Base-by-base conservation (phyloP, 2,888 invertebrate species). In the Epinotia brunnichana region DNA sequence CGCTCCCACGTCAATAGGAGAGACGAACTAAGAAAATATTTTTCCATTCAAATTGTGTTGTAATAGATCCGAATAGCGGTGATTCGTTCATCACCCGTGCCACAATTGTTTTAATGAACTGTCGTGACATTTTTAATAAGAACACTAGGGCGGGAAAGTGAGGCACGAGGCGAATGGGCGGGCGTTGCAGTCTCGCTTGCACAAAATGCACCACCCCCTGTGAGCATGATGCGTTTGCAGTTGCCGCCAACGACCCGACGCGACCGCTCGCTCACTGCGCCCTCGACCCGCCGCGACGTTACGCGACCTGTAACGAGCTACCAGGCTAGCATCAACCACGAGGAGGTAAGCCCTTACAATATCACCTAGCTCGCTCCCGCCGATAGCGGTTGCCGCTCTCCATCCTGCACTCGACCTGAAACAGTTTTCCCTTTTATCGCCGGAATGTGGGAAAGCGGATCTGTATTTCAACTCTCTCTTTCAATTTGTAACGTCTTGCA, bases 131-230 rank as follows among this genome's bases (percentile, higher is more conserved):
- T 71, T 60, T 67, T 82, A 85, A 80, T 78, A 81, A 80, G 84
- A 87, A 84, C 85, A 87, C 83, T 89, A 91, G 91, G 92, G 93
- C 92, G 92, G 90, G 90, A 92, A 92, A 90, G 92, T 90, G 91
- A 92, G 90, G 89, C 89, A 90, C 87, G 85, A 88, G 88, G 89
- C 86, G 84, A 89, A 89, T 90, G 92, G 93, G 93, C 90, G 91
- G 89, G 85, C 78, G 82, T 77, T 89, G 91, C 91, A 91, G 91
- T 93, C 92, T 92, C 92, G 90, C 92, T 93, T 92, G 91, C 92
- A 90, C 90, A 87, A 83, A 77, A 85, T 91, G 91, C 91, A 90
- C 92, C 91, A 90, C 91, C 93, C 92, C 90, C 86, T 82, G 77
- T 80, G 82, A 82, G 85, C 80, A 82, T 81, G 85, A 82, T 84